Base-by-base conservation (phyloP, 2,888 invertebrate genomes). In the Acronicta leporina region DNA sequence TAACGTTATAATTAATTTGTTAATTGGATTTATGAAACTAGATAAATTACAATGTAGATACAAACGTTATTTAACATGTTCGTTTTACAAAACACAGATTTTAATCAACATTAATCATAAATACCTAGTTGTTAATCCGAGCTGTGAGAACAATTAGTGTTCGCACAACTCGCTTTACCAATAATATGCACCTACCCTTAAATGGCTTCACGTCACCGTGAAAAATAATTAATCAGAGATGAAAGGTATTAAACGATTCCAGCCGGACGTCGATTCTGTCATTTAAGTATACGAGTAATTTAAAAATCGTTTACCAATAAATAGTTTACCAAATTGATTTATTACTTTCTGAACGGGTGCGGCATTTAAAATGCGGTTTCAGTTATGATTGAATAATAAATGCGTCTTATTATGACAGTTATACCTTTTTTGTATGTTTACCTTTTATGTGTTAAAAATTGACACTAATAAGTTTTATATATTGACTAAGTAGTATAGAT, bases 161-260 rank as follows among this genome's bases (percentile, higher is more conserved):
- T 56, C 46, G 40, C 25, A 8, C 49, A 25, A 6, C 40, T 35
- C 15, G 16, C 30, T 48, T 5, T 15, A 25, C 42, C 38, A 38
- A 51, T 20, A 46, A 75, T 63, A 41, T 57, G 25, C 38, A 30
- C 35, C 9, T 47, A 48, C 73, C 68, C 68, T 70, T 64, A 71
- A 69, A 73, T 63, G 66, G 77, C 54, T 65, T 62, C 57, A 66
- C 53, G 51, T 68, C 54, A 40, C 64, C 54, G 55, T 68, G 73
- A 68, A 76, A 77, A 79, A 78, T 80, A 82, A 82, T 83, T 81
- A 80, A 79, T 75, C 73, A 69, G 64, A 68, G 66, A 74, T 80
- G 73, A 79, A 80, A 80, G 75, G 76, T 64, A 79, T 71, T 63
- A 79, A 78, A 57, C 65, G 77, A 72, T 72, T 60, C 64, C 68